Evolutionary conservation across 2,113 vertebrate species (phyloP).

Genomic region (Pluvianellus socialis): DNA sequence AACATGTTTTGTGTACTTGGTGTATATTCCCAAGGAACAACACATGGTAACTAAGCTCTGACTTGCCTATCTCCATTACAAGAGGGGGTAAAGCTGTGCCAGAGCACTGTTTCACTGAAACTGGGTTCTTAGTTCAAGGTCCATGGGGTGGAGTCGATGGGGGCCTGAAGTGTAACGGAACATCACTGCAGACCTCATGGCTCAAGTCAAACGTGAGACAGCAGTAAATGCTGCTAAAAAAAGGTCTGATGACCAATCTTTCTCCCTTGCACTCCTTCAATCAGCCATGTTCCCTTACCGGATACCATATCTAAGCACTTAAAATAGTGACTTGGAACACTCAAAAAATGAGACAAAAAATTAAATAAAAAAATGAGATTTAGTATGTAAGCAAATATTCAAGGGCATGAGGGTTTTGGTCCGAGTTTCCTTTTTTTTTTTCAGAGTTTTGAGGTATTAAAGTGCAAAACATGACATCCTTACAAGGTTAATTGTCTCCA

Average conservation of each 20-base stretch:
- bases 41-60: not conserved
- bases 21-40: not conserved
- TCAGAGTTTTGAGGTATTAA: not conserved
- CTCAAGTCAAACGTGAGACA: not conserved
- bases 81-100: not conserved
- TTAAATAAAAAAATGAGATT: not conserved
- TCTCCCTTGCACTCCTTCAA: not conserved
- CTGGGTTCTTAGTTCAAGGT: not conserved
- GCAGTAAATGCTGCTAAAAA: fast-evolving
- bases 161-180: not conserved
- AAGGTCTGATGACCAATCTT: not conserved
- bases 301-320: not conserved
- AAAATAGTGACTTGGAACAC: not conserved
- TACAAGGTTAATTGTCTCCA: not conserved
- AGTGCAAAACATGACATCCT: not conserved
- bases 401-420: fast-evolving
- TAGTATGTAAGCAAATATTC: not conserved
- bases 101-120: not conserved
- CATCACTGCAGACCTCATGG: not conserved
- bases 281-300: not conserved
- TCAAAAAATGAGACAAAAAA: not conserved
- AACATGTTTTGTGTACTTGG: not conserved
- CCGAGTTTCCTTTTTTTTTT: not conserved
- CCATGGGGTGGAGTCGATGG: not conserved
- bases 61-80: not conserved